Percentiles rank a stretch among this genome's conserved stretches.
phyloP scores from a whole-genome alignment of 2,797 vertebrate genomes.

The Chiroxiphia lanceolata region DNA sequence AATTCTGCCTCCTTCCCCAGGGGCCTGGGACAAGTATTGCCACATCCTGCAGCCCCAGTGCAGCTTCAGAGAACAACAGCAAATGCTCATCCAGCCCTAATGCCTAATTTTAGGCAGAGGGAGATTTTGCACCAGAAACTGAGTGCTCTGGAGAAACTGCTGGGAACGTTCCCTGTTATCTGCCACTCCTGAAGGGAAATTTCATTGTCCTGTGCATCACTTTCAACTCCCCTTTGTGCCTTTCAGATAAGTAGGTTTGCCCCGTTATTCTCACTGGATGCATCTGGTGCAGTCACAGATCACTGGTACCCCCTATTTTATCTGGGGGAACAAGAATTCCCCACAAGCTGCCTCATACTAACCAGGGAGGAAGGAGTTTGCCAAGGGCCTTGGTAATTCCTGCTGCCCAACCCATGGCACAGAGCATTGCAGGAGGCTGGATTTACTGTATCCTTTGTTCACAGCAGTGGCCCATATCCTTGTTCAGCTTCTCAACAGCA shows the following conservation, averaged over 20 bases:
- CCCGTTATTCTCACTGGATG: background rate
- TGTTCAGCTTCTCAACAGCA: background rate
- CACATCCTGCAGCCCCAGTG: background rate
- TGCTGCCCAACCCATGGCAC: background rate
- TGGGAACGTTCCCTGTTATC: background rate
- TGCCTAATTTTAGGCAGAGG: background rate
- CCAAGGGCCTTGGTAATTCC: background rate
- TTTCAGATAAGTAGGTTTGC: background rate
- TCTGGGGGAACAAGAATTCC: background rate
- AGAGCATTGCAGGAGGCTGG: background rate
- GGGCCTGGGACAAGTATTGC: background rate
- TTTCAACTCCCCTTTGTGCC: background rate
- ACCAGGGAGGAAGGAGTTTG: background rate
- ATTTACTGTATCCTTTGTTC: background rate
- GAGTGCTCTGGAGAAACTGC: background rate
- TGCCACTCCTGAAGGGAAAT: background rate
- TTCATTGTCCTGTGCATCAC: fast-evolving
- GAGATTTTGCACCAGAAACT: background rate
- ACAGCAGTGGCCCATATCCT: background rate
- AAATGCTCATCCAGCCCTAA: background rate
- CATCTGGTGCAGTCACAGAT: background rate
- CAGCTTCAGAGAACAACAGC: background rate
- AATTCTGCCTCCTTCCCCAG: background rate
- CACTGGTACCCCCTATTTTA: fast-evolving
- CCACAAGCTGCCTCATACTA: background rate